These are phyloP conservation scores for Sardina pilchardus DNA, from an alignment of 2,113 vertebrate species.

Conservation along the genomic window DNA sequence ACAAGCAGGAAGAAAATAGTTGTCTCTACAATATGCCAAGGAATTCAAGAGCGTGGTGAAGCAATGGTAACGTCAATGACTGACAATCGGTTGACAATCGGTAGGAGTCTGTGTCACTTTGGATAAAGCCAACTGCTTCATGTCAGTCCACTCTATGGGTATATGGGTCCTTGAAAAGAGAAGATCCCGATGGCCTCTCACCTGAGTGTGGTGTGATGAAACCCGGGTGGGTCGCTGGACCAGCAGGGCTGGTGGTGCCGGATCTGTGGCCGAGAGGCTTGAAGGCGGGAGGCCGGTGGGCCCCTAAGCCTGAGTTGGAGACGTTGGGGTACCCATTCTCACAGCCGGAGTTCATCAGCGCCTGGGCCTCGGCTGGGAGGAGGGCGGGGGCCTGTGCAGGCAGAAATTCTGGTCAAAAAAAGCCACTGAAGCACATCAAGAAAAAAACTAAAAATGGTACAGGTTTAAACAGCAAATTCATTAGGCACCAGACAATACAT, in stretches of 20 bases:
- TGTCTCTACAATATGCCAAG: not conserved
- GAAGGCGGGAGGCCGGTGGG: constrained; percentile 67
- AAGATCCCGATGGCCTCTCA: constrained; percentile 28
- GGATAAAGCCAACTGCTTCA: too few relatives aligned
- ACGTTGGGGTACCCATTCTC: constrained; percentile 69
- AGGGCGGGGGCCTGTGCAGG: constrained; percentile 62
- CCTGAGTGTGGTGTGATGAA: constrained; percentile 72
- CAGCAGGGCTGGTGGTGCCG: constrained; percentile 55
- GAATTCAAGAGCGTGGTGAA: not conserved
- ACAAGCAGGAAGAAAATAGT: not conserved
- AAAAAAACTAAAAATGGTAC: not conserved
- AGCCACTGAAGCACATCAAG: too few relatives aligned
- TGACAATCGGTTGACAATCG: too few relatives aligned
- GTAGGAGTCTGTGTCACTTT: too few relatives aligned
- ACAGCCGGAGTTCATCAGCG: constrained; percentile 62
- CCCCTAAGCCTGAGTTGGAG: constrained; percentile 58
- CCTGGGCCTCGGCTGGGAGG: constrained; percentile 65
- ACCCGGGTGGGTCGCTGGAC: constrained; percentile 52
- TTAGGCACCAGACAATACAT: not conserved
- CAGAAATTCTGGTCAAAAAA: not conserved
- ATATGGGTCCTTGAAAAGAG: not conserved
- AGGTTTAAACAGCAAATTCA: not conserved
- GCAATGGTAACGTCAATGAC: too few relatives aligned
- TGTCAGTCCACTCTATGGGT: too few relatives aligned
- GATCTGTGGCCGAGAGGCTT: constrained; percentile 69